Evolutionary conservation across 2,888 invertebrate genomes (phyloP).

Genomic region (Tachina grossa): DNA sequence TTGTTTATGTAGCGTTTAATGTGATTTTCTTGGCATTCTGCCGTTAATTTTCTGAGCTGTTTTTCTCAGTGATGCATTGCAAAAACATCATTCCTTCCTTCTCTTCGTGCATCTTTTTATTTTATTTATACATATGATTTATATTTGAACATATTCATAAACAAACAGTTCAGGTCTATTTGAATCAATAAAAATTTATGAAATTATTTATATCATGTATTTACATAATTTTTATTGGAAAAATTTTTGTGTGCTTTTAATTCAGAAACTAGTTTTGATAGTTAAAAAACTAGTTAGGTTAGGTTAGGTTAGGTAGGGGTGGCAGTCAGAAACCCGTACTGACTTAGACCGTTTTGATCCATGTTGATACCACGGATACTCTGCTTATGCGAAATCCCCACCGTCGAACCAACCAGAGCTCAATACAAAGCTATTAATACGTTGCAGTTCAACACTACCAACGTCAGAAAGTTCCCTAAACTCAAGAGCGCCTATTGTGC

Average conservation of each 20-base stretch:
- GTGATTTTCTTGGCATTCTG: constrained; percentile 67
- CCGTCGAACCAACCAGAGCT: no score
- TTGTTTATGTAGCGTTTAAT: constrained; percentile 65
- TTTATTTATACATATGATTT: constrained; percentile 47
- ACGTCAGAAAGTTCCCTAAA: no score
- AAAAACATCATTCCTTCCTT: constrained; percentile 29
- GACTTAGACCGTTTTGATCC: no score
- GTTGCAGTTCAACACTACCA: no score
- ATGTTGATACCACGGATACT: no score
- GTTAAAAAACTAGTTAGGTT: constrained; percentile 52
- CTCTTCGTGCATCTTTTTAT: constrained; percentile 30
- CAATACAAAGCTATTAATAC: no score
- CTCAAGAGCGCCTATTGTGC: no score
- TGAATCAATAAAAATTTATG: constrained; percentile 63
- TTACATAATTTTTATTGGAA: constrained; percentile 14
- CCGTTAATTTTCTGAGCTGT: constrained; percentile 48
- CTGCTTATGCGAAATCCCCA: no score
- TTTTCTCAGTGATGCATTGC: constrained; percentile 62
- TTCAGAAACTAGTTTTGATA: no score
- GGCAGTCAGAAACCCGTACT: no score
- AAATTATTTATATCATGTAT: constrained; percentile 20
- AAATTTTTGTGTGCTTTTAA: constrained; percentile 15
- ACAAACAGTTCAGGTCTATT: constrained; percentile 65
- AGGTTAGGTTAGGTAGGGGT: no score
- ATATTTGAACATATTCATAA: constrained; percentile 57